phyloP scores from a whole-genome alignment of 1,140 invertebrate species.

The Aphidius ervi region DNA sequence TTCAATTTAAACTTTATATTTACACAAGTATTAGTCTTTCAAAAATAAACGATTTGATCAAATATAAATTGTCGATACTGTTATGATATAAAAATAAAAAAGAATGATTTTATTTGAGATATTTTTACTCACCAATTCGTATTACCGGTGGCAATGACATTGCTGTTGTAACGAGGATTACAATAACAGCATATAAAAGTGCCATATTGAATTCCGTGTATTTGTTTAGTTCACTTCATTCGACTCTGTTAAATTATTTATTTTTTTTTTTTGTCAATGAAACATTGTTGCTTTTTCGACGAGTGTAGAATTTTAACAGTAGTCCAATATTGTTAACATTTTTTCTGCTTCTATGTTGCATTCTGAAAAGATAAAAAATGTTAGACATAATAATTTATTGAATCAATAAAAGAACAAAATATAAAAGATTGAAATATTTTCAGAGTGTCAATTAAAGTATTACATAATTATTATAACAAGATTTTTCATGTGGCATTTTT shows the following conservation, averaged over 20 bases:
- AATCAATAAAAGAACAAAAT: too few species aligned
- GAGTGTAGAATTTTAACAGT: not conserved
- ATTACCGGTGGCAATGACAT: slow-evolving; percentile 62
- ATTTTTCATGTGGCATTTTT: too few species aligned
- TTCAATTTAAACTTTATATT: not conserved
- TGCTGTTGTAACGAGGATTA: slow-evolving; percentile 49
- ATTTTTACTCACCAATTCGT: slow-evolving; percentile 59
- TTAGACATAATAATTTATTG: too few species aligned
- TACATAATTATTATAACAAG: too few species aligned
- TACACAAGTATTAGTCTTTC: too few species aligned
- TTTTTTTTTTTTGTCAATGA: too few species aligned
- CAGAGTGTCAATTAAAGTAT: too few species aligned
- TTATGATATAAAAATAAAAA: not conserved
- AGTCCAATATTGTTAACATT: not conserved
- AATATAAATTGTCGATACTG: too few species aligned
- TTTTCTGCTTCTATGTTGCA: not conserved
- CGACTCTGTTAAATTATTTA: too few species aligned
- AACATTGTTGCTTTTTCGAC: not conserved
- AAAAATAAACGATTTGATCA: too few species aligned
- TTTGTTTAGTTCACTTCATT: slow-evolving; percentile 31
- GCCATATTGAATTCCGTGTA: slow-evolving; percentile 41
- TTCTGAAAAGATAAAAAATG: not conserved
- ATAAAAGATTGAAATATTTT: too few species aligned
- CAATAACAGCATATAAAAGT: slow-evolving; percentile 48
- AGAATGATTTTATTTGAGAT: not conserved